Evolutionary conservation across 2,888 invertebrate species (phyloP).

Genomic region (Craniophora ligustri): DNA sequence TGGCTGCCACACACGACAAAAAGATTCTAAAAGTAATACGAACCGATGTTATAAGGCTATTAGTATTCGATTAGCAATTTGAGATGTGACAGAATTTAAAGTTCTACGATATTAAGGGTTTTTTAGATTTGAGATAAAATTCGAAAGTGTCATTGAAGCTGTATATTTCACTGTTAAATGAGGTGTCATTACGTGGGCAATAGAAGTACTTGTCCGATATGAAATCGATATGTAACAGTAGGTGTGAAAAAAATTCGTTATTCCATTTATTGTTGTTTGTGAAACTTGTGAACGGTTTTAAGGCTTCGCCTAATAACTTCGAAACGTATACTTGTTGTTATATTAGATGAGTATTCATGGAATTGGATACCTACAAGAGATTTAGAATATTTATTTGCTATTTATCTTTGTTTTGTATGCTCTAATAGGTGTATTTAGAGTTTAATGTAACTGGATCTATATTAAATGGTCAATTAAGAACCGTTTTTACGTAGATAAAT

Average conservation of each 20-base stretch:
- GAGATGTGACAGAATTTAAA: conserved; percentile 71
- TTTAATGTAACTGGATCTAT: background rate
- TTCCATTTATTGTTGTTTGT: conserved; percentile 44
- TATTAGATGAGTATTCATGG: conserved; percentile 5
- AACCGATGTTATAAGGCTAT: conserved; percentile 70
- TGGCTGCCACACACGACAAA: conserved; percentile 79
- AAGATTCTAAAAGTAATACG: conserved; percentile 73
- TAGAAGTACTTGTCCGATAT: conserved; percentile 63
- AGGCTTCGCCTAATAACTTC: conserved; percentile 10
- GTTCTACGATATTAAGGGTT: conserved; percentile 51
- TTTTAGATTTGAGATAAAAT: conserved; percentile 61
- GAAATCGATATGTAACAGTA: conserved; percentile 65
- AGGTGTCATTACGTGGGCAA: conserved; percentile 67
- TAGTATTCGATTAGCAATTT: conserved; percentile 80
- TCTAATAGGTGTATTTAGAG: background rate
- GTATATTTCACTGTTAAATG: conserved; percentile 70
- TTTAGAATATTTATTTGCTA: background rate
- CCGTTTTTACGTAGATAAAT: too few species aligned
- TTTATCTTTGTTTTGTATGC: background rate
- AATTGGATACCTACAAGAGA: conserved; percentile 20
- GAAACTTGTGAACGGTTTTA: conserved; percentile 8
- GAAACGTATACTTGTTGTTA: conserved; percentile 8
- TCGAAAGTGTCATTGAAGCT: conserved; percentile 65
- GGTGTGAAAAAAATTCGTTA: conserved; percentile 60
- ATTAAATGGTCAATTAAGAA: background rate